phyloP scores from a whole-genome alignment of 2,797 vertebrate genomes.

The Anguilla obscura region DNA sequence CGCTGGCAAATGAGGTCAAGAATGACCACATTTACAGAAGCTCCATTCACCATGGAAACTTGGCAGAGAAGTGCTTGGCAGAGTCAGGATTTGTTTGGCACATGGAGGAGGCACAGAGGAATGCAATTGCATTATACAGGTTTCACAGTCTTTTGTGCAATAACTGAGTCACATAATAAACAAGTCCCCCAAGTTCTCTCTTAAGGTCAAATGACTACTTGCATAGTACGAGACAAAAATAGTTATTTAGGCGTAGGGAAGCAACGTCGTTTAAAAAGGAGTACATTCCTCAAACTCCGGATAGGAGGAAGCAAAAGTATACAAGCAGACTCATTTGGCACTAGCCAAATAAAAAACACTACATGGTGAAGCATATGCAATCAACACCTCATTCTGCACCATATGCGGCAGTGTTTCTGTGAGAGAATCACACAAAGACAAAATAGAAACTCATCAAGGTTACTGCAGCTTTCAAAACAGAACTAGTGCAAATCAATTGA shows the following conservation, averaged over 20 bases:
- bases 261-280: background rate
- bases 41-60: background rate
- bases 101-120: background rate
- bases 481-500: background rate
- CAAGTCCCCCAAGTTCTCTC: background rate
- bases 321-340: background rate
- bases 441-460: background rate
- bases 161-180: background rate
- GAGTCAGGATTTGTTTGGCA: background rate
- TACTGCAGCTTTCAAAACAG: background rate
- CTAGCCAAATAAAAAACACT: background rate
- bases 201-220: background rate
- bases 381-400: background rate
- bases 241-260: background rate
- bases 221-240: background rate
- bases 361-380: background rate
- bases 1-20: slow-evolving; percentile 23
- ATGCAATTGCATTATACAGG: background rate
- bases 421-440: background rate
- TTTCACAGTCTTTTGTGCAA: background rate
- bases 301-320: background rate
- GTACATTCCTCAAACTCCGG: background rate
- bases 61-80: background rate
- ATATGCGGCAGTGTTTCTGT: too few species aligned
- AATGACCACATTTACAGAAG: slow-evolving; percentile 22